A percentile compares a stretch with the other conserved stretches of the same genome.
Conservation (phyloP, 2,797 vertebrate species). For the Heliangelus exortis region DNA sequence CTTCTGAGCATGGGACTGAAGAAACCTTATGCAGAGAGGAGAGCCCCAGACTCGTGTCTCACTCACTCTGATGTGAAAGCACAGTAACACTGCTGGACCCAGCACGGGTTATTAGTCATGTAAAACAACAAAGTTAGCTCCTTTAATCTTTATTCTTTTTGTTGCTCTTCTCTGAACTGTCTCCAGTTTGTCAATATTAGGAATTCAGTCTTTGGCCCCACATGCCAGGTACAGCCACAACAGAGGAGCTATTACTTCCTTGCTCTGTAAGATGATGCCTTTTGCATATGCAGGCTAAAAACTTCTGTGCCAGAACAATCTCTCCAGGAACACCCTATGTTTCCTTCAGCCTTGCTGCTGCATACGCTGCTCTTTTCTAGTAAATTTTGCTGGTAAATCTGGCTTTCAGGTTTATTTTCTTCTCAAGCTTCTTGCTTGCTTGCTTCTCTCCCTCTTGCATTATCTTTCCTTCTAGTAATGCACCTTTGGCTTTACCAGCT, state of each 20-base stretch:
- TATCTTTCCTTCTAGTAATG: not conserved
- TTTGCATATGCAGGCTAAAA: not conserved
- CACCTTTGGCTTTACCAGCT: not conserved
- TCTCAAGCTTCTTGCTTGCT: not conserved
- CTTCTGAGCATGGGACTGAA: not conserved
- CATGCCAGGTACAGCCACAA: not conserved
- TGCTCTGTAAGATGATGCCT: not conserved
- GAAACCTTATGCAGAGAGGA: not conserved
- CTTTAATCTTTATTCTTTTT: not conserved
- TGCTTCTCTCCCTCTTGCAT: not conserved
- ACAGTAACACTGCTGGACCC: not conserved
- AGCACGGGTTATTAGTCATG: not conserved
- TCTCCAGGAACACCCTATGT: not conserved
- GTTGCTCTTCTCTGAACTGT: not conserved
- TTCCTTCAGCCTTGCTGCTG: not conserved
- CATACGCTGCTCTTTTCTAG: not conserved
- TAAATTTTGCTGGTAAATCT: not conserved
- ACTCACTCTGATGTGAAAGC: not conserved
- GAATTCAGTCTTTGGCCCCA: not conserved
- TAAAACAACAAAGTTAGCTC: not conserved
- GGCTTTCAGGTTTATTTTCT: not conserved
- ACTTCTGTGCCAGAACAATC: not conserved
- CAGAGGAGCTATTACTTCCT: not conserved
- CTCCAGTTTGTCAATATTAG: conserved; percentile 1
- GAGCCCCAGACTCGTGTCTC: not conserved